These are phyloP conservation scores for Halisarca cf. caerulea DNA, from an alignment of 37 sponge, comb jelly and placozoan species.

Conservation along the genomic window DNA sequence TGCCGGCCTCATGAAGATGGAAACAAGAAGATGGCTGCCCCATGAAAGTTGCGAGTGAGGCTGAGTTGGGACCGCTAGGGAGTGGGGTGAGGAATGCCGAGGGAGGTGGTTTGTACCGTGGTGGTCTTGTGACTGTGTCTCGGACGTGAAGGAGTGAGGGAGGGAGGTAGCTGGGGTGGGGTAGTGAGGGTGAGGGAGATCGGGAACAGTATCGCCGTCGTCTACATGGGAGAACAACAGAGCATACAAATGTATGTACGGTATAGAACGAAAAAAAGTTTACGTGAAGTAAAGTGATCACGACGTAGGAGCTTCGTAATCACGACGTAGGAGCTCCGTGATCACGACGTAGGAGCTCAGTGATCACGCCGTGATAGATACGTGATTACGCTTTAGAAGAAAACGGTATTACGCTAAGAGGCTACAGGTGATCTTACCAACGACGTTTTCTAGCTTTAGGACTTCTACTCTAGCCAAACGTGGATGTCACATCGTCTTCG, in stretches of 20 bases:
- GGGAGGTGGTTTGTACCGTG: neutral
- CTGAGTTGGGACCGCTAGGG: neutral
- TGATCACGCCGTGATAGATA: no score
- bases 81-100: constrained; percentile 24
- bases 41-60: neutral
- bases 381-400: no score
- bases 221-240: neutral
- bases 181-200: constrained; percentile 6
- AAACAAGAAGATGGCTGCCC: constrained; percentile 24
- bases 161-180: neutral
- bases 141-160: neutral
- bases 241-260: neutral
- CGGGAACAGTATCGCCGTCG: constrained; percentile 1
- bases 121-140: neutral
- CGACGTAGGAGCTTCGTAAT: no score
- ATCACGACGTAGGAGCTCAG: no score
- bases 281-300: neutral
- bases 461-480: no score
- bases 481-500: no score
- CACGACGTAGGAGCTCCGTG: no score
- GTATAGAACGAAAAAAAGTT: neutral
- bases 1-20: neutral
- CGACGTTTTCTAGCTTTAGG: no score
- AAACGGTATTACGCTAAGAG: no score
- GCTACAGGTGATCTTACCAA: no score